Conservation (phyloP, 2,888 invertebrate genomes). For the Troides oblongomaculatus region DNA sequence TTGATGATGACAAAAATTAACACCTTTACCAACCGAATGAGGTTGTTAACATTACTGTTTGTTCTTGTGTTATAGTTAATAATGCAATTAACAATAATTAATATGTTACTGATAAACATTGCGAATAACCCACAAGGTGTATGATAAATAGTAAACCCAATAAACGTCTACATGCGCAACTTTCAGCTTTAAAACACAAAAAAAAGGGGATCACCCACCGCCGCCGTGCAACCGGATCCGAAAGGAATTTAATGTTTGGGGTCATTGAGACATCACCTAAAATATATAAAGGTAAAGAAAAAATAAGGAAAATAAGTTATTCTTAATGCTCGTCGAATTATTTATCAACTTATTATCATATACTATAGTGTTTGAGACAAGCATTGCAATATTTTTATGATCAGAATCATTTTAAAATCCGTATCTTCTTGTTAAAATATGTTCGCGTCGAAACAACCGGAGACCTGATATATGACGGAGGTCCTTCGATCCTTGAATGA, state of each 20-base stretch:
- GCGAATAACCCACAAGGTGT: no score
- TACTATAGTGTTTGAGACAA: conserved; percentile 3
- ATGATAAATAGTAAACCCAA: background rate
- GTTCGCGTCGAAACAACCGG: no score
- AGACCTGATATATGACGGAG: no score
- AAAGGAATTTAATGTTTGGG: conserved; percentile 18
- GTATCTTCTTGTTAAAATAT: no score
- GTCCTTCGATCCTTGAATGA: no score
- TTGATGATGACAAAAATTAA: no score
- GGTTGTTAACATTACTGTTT: no score
- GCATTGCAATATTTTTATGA: conserved; percentile 13
- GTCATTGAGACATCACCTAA: conserved; percentile 15
- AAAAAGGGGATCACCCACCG: conserved; percentile 17
- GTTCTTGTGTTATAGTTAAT: no score
- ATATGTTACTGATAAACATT: no score
- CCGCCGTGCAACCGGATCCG: conserved; percentile 20
- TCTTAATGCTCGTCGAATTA: conserved; percentile 5
- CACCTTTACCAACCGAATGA: no score
- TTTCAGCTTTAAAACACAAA: conserved; percentile 2
- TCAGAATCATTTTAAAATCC: background rate
- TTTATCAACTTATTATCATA: conserved; percentile 5
- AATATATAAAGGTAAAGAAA: conserved; percentile 21
- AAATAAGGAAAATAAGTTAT: conserved; percentile 12
- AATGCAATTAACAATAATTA: no score
- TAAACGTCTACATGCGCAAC: background rate